These are phyloP conservation scores for Brienomyrus brachyistius DNA, from an alignment of 2,113 vertebrate species.

Conservation along the genomic window DNA sequence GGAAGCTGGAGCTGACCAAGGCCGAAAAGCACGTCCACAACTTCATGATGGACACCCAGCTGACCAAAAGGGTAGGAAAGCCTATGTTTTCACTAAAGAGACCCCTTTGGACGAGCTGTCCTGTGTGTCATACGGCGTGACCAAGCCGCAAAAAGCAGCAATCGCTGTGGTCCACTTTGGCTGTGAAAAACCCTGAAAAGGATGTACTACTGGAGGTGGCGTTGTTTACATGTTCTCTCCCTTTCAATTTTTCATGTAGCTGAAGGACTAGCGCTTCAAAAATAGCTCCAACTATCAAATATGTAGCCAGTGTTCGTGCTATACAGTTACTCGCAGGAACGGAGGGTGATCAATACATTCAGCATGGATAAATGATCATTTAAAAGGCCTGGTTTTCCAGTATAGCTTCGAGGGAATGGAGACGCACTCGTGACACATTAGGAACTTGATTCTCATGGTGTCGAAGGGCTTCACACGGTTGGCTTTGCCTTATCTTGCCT, in stretches of 20 bases:
- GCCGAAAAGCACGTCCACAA: slow-evolving; percentile 98
- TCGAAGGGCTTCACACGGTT: background rate
- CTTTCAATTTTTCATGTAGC: slow-evolving; percentile 66
- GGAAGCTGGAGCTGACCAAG: slow-evolving; percentile 97
- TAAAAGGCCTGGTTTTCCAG: slow-evolving; percentile 6
- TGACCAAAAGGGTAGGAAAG: slow-evolving; percentile 84
- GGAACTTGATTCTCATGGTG: background rate
- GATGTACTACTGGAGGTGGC: background rate
- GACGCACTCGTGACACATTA: background rate
- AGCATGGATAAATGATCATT: slow-evolving; percentile 43
- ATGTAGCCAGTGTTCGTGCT: slow-evolving; percentile 59
- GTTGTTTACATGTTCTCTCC: slow-evolving; percentile 19
- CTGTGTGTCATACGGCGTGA: background rate
- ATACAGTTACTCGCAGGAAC: slow-evolving; percentile 35
- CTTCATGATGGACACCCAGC: slow-evolving; percentile 99
- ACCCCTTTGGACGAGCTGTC: background rate
- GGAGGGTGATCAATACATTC: slow-evolving; percentile 50
- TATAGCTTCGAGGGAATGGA: background rate
- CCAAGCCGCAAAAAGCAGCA: too few species aligned
- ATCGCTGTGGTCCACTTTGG: background rate
- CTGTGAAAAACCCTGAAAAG: background rate
- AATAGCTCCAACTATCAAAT: slow-evolving; percentile 68
- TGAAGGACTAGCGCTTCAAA: slow-evolving; percentile 62
- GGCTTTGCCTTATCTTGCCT: background rate
- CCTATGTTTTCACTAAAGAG: background rate